Evolutionary conservation across 2,888 invertebrate genomes (phyloP).

Genomic region (Ormyrus nitidulus): DNA sequence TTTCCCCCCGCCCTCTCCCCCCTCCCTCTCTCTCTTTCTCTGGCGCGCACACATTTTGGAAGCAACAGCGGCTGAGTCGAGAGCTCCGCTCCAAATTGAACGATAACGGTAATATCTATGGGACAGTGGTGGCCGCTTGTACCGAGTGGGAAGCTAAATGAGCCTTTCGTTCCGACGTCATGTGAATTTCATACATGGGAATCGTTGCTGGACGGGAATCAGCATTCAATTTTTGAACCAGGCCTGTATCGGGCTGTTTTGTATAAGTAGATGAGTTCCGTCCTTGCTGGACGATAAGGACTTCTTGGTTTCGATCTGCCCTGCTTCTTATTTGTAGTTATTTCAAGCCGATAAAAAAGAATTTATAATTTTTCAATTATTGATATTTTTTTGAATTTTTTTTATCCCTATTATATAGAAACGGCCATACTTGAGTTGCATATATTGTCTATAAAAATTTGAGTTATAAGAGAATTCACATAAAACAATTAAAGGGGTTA

Average conservation of each 20-base stretch:
- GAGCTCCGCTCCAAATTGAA: conserved; percentile 54
- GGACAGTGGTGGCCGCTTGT: conserved; percentile 25
- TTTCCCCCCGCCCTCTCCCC: conserved; percentile 39
- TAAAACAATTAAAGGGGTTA: too few relatives aligned
- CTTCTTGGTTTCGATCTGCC: too few relatives aligned
- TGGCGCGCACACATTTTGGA: too few relatives aligned
- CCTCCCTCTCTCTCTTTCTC: background rate
- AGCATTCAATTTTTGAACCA: conserved; percentile 68
- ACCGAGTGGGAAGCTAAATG: background rate
- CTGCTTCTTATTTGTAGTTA: too few relatives aligned
- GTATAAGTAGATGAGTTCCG: background rate
- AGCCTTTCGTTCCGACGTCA: conserved; percentile 54
- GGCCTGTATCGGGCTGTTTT: conserved; percentile 9
- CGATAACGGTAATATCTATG: conserved; percentile 68
- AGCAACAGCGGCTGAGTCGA: conserved; percentile 10
- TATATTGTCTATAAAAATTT: too few relatives aligned
- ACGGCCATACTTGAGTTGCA: too few relatives aligned
- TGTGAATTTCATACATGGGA: conserved; percentile 71
- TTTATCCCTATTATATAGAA: too few relatives aligned
- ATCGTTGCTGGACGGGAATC: conserved; percentile 65
- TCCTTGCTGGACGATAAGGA: too few relatives aligned
- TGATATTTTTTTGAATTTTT: too few relatives aligned
- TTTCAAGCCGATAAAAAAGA: too few relatives aligned
- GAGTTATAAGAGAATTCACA: too few relatives aligned
- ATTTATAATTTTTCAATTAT: too few relatives aligned